Evolutionary conservation across 2,888 invertebrate genomes (phyloP).

Genomic region (Perithous albicinctus): DNA sequence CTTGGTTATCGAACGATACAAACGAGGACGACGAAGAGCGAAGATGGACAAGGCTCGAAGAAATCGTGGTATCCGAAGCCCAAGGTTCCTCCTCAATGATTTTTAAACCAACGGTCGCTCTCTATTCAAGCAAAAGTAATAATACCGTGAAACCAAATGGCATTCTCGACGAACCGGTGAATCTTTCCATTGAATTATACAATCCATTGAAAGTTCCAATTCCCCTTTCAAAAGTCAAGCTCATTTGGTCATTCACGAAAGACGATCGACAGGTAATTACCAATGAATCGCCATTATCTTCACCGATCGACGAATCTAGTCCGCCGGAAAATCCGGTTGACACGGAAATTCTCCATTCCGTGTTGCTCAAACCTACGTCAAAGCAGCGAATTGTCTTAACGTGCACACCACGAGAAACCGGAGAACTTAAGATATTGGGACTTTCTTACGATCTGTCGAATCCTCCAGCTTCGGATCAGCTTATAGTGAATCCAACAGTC

Average conservation of each 20-base stretch:
- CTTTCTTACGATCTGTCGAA: constrained; percentile 88
- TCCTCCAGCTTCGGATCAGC: constrained; percentile 71
- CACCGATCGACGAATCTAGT: constrained; percentile 83
- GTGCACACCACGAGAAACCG: constrained; percentile 90
- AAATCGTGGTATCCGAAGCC: constrained; percentile 90
- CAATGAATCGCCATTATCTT: constrained; percentile 81
- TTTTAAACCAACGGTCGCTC: constrained; percentile 91
- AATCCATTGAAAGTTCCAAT: constrained; percentile 92
- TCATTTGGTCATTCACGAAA: constrained; percentile 90
- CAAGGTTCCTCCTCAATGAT: constrained; percentile 90
- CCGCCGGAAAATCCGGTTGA: constrained; percentile 83
- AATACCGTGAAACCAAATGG: constrained; percentile 88
- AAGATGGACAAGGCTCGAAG: constrained; percentile 91
- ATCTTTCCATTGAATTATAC: constrained; percentile 90
- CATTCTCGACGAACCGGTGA: constrained; percentile 93
- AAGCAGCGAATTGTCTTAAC: constrained; percentile 89
- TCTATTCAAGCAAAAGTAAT: constrained; percentile 90
- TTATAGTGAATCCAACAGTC: constrained; percentile 78
- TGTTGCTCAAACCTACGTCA: constrained; percentile 87
- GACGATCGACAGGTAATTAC: constrained; percentile 82
- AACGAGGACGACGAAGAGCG: constrained; percentile 84
- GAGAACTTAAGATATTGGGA: constrained; percentile 91
- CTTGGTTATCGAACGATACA: too few species aligned
- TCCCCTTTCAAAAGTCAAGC: constrained; percentile 89
- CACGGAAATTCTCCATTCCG: constrained; percentile 86